Conservation (phyloP, 2,888 invertebrate species). For the Cloeon dipterum region DNA sequence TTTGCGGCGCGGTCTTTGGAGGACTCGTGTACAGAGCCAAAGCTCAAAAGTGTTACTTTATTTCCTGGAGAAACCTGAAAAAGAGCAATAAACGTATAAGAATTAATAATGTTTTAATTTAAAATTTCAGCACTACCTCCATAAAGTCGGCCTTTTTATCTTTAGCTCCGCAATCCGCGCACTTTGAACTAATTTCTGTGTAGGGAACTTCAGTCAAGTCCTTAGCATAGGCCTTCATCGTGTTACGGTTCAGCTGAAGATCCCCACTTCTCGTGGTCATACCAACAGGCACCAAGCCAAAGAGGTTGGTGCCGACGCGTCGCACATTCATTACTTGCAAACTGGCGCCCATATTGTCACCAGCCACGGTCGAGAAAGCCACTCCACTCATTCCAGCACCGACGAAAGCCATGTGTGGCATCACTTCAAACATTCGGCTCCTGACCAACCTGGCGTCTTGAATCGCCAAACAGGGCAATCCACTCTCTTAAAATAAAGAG, state of each 20-base stretch:
- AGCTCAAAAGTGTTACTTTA: slow-evolving; percentile 11
- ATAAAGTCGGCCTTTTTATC: slow-evolving; percentile 2
- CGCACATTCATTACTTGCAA: slow-evolving; percentile 7
- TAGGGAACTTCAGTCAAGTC: slow-evolving; percentile 5
- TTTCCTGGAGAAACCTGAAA: slow-evolving; percentile 10
- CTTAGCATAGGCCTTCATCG: slow-evolving; percentile 5
- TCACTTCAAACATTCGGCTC: slow-evolving; percentile 8
- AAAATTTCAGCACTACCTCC: slow-evolving; percentile 1
- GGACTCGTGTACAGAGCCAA: slow-evolving; percentile 11
- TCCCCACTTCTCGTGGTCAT: slow-evolving; percentile 4
- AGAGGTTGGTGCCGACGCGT: slow-evolving; percentile 5
- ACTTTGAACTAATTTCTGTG: slow-evolving; percentile 4
- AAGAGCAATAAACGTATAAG: not conserved
- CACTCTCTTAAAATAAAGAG: not conserved
- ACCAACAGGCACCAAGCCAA: slow-evolving; percentile 6
- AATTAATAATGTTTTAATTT: not conserved
- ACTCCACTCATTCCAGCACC: slow-evolving; percentile 9
- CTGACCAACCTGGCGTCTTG: slow-evolving; percentile 7
- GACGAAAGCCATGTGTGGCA: slow-evolving; percentile 10
- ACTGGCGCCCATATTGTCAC: slow-evolving; percentile 8
- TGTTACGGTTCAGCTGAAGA: slow-evolving; percentile 5
- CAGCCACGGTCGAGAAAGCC: slow-evolving; percentile 8
- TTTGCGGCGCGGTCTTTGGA: slow-evolving; percentile 7
- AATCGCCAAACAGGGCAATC: slow-evolving; percentile 5
- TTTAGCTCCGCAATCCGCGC: slow-evolving; percentile 1